A percentile compares a stretch with the other conserved stretches of the same genome.
phyloP scores from a whole-genome alignment of 2,797 vertebrate species.

The Falco columbarius region DNA sequence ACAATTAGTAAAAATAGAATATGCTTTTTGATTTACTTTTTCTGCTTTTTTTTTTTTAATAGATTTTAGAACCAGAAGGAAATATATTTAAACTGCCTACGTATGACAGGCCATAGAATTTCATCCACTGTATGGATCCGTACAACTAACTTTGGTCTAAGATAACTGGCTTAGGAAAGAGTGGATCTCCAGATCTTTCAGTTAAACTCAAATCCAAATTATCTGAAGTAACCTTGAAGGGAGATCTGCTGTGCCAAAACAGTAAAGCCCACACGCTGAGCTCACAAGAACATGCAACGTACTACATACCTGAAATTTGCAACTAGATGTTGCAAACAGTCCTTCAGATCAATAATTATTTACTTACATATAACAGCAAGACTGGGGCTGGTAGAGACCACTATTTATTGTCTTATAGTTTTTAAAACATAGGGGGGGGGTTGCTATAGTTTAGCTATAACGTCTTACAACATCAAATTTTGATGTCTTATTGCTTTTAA shows the following conservation, averaged over 20 bases:
- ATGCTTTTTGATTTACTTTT: neutral
- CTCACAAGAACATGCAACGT: neutral
- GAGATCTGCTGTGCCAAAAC: neutral
- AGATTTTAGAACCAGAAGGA: neutral
- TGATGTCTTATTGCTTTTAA: neutral
- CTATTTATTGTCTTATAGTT: neutral
- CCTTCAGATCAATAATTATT: neutral
- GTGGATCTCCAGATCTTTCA: neutral
- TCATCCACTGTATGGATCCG: neutral
- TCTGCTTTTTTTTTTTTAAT: neutral
- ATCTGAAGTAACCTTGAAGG: neutral
- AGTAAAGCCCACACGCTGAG: neutral
- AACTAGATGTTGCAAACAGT: neutral
- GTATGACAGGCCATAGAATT: neutral
- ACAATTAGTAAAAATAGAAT: neutral
- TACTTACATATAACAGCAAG: neutral
- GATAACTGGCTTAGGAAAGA: neutral
- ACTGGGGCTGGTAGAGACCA: neutral
- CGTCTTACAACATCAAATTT: neutral
- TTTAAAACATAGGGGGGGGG: rapidly evolving
- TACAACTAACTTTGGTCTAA: neutral
- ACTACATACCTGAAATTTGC: neutral
- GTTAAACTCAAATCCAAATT: neutral
- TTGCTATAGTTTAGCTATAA: neutral
- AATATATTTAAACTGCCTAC: neutral